Percentiles rank a stretch among this genome's conserved stretches.
phyloP scores from a whole-genome alignment of 2,888 invertebrate genomes.

The Liposcelis brunnea region DNA sequence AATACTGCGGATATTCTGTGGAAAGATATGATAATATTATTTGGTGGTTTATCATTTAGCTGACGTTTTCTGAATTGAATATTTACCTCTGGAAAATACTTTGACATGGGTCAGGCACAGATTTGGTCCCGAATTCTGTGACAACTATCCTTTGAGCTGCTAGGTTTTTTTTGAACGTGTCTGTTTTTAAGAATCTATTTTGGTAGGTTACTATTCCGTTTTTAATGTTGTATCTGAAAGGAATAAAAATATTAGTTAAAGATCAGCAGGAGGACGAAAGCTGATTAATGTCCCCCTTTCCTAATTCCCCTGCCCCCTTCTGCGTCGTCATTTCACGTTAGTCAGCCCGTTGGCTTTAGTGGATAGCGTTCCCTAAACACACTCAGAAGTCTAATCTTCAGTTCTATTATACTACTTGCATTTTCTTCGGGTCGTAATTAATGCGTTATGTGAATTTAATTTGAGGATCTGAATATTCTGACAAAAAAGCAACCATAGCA shows the following conservation, averaged over 20 bases:
- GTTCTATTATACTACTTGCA: no score
- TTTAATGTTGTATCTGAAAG: conserved; percentile 47
- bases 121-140: conserved; percentile 66
- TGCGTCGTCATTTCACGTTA: no score
- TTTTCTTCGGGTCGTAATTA: no score
- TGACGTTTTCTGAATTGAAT: background rate
- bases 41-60: background rate
- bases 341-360: no score
- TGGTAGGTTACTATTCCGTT: conserved; percentile 64
- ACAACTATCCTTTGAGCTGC: conserved; percentile 66
- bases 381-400: no score
- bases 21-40: conserved; percentile 15
- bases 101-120: conserved; percentile 61
- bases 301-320: no score
- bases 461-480: no score
- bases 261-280: background rate
- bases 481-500: no score
- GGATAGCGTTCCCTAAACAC: no score
- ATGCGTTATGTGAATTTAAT: no score
- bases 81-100: conserved; percentile 42
- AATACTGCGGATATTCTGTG: conserved; percentile 50
- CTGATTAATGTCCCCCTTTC: background rate
- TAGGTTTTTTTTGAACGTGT: conserved; percentile 51
- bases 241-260: background rate
- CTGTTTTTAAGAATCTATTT: conserved; percentile 53